Conservation (phyloP, 2,797 vertebrate genomes). For the Acanthiza pusilla region DNA sequence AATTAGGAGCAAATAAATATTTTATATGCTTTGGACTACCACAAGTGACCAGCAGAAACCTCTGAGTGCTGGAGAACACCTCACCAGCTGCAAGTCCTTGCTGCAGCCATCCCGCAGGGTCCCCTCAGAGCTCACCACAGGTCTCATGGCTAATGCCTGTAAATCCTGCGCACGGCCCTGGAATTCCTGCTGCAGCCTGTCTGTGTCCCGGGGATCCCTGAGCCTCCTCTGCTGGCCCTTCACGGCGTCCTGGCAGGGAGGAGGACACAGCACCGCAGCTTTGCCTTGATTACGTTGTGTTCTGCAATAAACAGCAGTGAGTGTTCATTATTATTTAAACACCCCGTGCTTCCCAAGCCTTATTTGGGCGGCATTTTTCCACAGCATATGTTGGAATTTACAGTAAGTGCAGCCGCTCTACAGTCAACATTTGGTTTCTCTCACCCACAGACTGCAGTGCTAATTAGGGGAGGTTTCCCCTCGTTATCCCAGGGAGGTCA, state of each 20-base stretch:
- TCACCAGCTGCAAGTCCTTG: not conserved
- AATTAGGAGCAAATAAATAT: constrained; percentile 61
- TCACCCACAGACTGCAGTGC: constrained; percentile 54
- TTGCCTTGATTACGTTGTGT: not conserved
- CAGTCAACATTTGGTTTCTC: constrained; percentile 70
- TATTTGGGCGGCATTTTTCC: constrained; percentile 64
- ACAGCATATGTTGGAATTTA: constrained; percentile 72
- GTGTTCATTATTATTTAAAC: constrained; percentile 71
- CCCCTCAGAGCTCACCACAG: not conserved
- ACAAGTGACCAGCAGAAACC: not conserved
- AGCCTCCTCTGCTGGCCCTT: not conserved
- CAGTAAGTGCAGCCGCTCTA: constrained; percentile 59
- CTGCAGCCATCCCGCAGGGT: not conserved
- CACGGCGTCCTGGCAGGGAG: not conserved
- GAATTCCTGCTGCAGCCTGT: not conserved
- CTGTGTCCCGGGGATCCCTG: not conserved
- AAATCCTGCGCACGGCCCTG: not conserved
- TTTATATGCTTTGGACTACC: not conserved
- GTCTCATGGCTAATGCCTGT: not conserved
- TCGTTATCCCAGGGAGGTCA: constrained; percentile 63
- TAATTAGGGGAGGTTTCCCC: constrained; percentile 69
- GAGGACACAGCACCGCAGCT: not conserved
- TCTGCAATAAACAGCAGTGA: constrained; percentile 54
- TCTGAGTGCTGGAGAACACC: not conserved
- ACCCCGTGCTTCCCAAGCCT: constrained; percentile 61